Evolutionary conservation across 1,140 invertebrate genomes (phyloP), one percentile per base, ranked within the genome.

Genomic region (Drosophila equinoxialis): DNA sequence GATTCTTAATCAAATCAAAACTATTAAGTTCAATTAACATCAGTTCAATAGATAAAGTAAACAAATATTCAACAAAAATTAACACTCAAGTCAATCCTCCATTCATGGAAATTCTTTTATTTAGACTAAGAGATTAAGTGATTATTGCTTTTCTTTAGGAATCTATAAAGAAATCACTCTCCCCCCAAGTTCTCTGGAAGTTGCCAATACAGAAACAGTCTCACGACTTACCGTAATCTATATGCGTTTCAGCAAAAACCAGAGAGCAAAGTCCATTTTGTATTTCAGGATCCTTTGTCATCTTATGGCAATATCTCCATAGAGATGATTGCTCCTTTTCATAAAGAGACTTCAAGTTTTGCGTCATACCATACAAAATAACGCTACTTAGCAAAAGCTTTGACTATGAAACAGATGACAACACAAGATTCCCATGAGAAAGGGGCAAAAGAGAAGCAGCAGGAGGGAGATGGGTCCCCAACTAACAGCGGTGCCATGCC

Each of bases 341-440:
- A 30, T 30, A 30, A 30, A 30, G 30, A 6, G 30, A 30, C 30
- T 23, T 57, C 13, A 6, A 30, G 51, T 17, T 30, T 55, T 30
- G 51, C 20, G 4, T 55, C 23, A 10, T 11, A 2, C 35, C 7
- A 37, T 11, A 37, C 35, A 37, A 37, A 37, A 37, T 37, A 10
- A 39, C 3, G 11, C 37, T 39, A 11, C 14, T 57, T 13, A 33
- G 26, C 7, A 58, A 58, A 58, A 58, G 55, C 55, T 58, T 14
- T n/a, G 33, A 14, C 55, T 35, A 37, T 35, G 7, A 58, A 37
- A 58, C 55, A 14, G 55, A 58, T 35, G 33, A 58, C 55, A 58
- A 58, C 55, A 58, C n/a, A 35, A 37, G 30, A 37, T 33, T 10
- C 30, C 6, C 6, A 55, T 30, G n/a, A 8, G 17, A 48, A 23